Evolutionary conservation across 2,888 invertebrate species (phyloP), one percentile per base, ranked within the genome.

Genomic region (Scelioninae gen. 1): DNA sequence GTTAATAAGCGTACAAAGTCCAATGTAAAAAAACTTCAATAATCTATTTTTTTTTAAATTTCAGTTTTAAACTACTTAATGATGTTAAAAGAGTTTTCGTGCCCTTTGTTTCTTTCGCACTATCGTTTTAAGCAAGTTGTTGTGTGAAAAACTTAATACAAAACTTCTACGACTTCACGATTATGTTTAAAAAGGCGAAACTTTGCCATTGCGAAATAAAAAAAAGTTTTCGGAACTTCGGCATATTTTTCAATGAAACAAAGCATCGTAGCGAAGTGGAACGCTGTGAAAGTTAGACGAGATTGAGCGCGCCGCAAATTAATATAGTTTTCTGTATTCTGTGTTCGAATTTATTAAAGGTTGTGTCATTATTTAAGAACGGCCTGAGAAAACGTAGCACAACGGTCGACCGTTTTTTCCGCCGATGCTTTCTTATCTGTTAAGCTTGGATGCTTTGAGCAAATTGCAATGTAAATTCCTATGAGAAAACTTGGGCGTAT

Each of bases 391-490:
- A 45, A 58, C 31, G 31, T 29, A 29, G 34, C 34, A 31, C 23
- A 49, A 63, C 1, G 6, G n/a, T 7, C 6, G n/a, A 9, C 11
- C 34, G 5, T 65, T 55, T 55, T 68, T 55, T 66, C 38, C 40
- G 55, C 29, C 7, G 32, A 40, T 55, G 43, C 43, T 55, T 55
- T 55, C 51, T 47, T 65, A 23, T 68, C 43, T 53, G 16, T 31
- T 53, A 43, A 43, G 55, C 38, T 49, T 16, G 34, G 51, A n/a
- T 13, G 29, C 51, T 55, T 31, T 53, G 43, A 53, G 55, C 53
- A 68, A 53, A 66, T 68, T 68, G 31, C 68, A 13, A 66, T 66
- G 40, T 40, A 66, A 66, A 68, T 69, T 56, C 43, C n/a, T 45
- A 16, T 34, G 40, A 29, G 56, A 53, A 47, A 29, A 56, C 43